Evolutionary conservation across 2,113 vertebrate species (phyloP).

Genomic region (Ia io): DNA sequence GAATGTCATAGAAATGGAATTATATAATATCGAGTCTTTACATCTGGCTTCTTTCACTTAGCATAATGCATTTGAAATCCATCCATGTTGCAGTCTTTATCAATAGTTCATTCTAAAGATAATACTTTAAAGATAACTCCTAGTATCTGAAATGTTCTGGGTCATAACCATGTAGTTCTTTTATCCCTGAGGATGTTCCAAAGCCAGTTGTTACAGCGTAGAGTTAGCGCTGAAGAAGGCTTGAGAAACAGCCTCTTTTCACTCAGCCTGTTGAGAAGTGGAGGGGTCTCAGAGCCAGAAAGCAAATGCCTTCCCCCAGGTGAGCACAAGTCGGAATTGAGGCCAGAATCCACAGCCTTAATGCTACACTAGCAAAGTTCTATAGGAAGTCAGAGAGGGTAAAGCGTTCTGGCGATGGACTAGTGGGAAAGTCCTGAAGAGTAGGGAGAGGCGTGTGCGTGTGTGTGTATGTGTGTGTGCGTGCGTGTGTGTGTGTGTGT

Average conservation of each 20-base stretch:
- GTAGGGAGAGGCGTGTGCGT: background rate
- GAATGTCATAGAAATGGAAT: background rate
- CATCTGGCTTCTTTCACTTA: conserved; percentile 34
- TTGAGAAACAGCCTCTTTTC: background rate
- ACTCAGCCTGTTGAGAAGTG: background rate
- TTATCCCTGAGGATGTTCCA: background rate
- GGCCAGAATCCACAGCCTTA: background rate
- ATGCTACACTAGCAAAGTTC: background rate
- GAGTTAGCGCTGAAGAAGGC: background rate
- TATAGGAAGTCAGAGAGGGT: background rate
- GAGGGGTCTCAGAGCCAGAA: background rate
- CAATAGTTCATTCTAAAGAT: conserved; percentile 21
- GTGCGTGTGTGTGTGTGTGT: no score
- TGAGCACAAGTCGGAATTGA: background rate
- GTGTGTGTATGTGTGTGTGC: background rate
- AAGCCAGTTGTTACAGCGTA: background rate
- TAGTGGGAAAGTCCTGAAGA: background rate
- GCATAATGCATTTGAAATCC: background rate
- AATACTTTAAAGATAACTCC: conserved; percentile 12
- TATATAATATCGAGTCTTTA: background rate
- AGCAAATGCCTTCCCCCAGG: background rate
- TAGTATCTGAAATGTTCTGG: conserved; percentile 1
- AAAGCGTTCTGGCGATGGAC: background rate
- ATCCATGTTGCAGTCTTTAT: background rate
- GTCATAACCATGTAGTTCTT: background rate